Conservation (phyloP, 2,113 vertebrate species). For the Ictalurus furcatus region DNA sequence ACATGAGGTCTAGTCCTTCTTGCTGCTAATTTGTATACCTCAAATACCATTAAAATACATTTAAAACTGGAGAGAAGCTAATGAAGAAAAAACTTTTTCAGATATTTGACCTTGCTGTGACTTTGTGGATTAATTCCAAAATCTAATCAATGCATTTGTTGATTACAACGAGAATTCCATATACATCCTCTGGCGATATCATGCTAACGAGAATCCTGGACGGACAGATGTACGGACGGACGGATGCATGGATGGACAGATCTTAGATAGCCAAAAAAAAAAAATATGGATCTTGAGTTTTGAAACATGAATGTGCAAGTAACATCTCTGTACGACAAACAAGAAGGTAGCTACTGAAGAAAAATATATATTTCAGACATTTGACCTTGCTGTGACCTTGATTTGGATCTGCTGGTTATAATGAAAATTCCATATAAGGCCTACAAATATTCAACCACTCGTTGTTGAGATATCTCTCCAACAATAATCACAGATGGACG, state of each 20-base stretch:
- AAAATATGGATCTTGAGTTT: too few species aligned
- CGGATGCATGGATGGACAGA: too few species aligned
- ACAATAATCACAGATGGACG: background rate
- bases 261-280: too few species aligned
- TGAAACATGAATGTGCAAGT: too few species aligned
- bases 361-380: background rate
- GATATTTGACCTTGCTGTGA: background rate
- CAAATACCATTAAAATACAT: too few species aligned
- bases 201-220: background rate
- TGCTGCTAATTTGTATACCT: too few species aligned
- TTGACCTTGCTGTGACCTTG: background rate
- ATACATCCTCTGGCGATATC: background rate
- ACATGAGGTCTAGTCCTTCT: too few species aligned
- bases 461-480: background rate
- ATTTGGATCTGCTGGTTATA: background rate
- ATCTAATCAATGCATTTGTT: background rate
- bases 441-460: background rate
- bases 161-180: background rate
- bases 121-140: background rate
- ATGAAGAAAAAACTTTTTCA: background rate
- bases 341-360: background rate
- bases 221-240: background rate
- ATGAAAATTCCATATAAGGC: background rate
- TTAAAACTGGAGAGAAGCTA: background rate
- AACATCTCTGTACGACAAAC: background rate